A percentile compares a stretch with the other conserved stretches of the same genome.
phyloP scores from a whole-genome alignment of 1,140 invertebrate species.

The Aphelinus certus region DNA sequence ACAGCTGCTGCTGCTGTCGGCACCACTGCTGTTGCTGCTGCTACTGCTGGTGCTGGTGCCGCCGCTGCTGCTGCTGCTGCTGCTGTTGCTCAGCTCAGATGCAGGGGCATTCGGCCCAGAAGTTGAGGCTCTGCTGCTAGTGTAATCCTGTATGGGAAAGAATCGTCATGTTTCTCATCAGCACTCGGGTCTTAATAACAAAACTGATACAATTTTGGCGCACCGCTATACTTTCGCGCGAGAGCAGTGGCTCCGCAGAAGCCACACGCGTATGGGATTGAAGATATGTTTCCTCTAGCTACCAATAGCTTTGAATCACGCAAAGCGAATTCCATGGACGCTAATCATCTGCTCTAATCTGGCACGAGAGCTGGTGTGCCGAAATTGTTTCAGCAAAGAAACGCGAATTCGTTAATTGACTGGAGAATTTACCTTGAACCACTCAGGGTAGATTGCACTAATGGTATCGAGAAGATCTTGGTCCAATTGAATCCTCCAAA shows the following conservation, averaged over 20 bases:
- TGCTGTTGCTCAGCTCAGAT: conserved; percentile 48
- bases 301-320: too few species aligned
- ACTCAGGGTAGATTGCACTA: conserved; percentile 88
- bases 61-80: conserved; percentile 47
- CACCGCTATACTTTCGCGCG: too few species aligned
- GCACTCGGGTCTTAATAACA: neutral
- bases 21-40: conserved; percentile 50
- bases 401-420: too few species aligned
- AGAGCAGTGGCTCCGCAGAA: too few species aligned
- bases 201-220: too few species aligned
- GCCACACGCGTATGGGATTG: too few species aligned
- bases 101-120: conserved; percentile 51
- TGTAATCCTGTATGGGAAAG: conserved; percentile 54
- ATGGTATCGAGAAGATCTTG: conserved; percentile 90
- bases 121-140: conserved; percentile 57
- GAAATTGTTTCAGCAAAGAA: too few species aligned
- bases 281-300: too few species aligned
- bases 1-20: conserved; percentile 44
- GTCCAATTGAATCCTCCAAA: conserved; percentile 90
- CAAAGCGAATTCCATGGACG: too few species aligned
- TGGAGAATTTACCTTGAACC: conserved; percentile 75
- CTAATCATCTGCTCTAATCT: too few species aligned
- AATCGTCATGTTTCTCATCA: neutral
- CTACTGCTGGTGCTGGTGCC: conserved; percentile 49
- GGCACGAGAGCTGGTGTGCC: too few species aligned